A percentile compares a stretch with the other conserved stretches of the same genome.
Evolutionary conservation across 2,113 vertebrate species (phyloP).

Genomic region (Paracanthobrama guichenoti): DNA sequence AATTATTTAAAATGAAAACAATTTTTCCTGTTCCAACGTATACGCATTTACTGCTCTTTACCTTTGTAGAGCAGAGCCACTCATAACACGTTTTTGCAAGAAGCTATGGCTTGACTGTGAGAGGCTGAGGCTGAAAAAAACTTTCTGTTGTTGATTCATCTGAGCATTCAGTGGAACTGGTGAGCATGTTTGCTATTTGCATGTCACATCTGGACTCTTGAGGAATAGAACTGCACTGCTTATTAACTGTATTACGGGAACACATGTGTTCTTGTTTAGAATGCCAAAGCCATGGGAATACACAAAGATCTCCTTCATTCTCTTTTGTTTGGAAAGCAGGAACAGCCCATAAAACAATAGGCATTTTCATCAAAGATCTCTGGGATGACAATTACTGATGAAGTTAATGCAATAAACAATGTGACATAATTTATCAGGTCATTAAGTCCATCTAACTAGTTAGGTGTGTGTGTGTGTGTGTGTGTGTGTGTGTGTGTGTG

Average conservation of each 20-base stretch:
- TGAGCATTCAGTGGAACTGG: conserved; percentile 20
- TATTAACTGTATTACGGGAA: conserved; percentile 67
- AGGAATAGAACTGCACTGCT: conserved; percentile 58
- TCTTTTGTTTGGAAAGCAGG: conserved; percentile 69
- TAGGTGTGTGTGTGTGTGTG: background rate
- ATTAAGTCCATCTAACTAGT: background rate
- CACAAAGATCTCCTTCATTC: conserved; percentile 64
- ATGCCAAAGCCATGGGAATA: conserved; percentile 67
- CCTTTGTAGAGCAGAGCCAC: background rate
- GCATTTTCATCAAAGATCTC: conserved; percentile 66
- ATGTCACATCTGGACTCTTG: conserved; percentile 60
- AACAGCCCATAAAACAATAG: conserved; percentile 74
- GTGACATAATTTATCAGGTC: conserved; percentile 27
- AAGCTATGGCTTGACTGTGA: background rate
- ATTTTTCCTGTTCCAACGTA: background rate
- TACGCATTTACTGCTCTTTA: background rate
- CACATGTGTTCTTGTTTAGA: conserved; percentile 74
- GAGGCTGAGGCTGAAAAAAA: background rate
- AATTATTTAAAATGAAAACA: background rate
- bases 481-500: too few relatives aligned
- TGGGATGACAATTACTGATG: conserved; percentile 61
- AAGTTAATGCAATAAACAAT: conserved; percentile 37
- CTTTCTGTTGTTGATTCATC: conserved; percentile 21
- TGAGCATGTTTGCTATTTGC: conserved; percentile 63
- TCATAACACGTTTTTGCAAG: too few relatives aligned